Percentiles rank a stretch among this genome's conserved stretches.
Evolutionary conservation across 2,797 vertebrate genomes (phyloP).

Genomic region (Scomberomorus guttatus): DNA sequence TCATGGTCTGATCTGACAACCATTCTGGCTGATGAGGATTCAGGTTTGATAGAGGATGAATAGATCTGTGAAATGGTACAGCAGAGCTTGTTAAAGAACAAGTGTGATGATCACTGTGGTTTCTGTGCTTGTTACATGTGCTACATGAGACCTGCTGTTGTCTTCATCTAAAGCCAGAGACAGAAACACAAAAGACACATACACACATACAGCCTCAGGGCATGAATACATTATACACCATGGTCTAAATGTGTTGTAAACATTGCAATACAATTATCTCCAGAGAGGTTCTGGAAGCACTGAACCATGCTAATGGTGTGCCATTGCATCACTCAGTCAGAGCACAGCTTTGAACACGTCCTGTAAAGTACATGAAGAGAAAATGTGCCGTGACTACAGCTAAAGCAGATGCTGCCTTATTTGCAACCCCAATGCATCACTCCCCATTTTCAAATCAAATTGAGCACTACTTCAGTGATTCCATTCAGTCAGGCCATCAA

Average conservation of each 20-base stretch:
- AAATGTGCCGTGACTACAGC: background rate
- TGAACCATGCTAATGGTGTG: slow-evolving; percentile 3
- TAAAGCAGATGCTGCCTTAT: background rate
- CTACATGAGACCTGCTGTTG: background rate
- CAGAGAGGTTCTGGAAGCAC: slow-evolving; percentile 12
- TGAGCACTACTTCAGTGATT: background rate
- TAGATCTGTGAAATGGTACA: no score
- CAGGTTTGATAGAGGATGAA: no score
- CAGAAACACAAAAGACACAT: background rate
- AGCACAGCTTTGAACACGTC: background rate
- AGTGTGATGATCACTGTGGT: no score
- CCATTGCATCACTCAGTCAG: background rate
- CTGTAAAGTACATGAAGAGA: background rate
- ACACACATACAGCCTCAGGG: background rate
- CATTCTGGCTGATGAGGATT: no score
- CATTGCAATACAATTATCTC: slow-evolving; percentile 10
- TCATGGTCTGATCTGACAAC: no score
- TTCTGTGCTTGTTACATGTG: no score
- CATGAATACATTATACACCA: background rate
- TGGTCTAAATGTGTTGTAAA: slow-evolving; percentile 3
- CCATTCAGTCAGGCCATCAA: background rate
- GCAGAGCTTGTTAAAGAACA: no score
- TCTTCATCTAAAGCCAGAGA: background rate
- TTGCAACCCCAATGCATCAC: background rate
- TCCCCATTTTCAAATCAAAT: slow-evolving; percentile 5